A percentile compares a stretch with the other conserved stretches of the same genome.
phyloP scores from a whole-genome alignment of 92 coral and sea anemone genomes.

The Chrysogorgia sp. region DNA sequence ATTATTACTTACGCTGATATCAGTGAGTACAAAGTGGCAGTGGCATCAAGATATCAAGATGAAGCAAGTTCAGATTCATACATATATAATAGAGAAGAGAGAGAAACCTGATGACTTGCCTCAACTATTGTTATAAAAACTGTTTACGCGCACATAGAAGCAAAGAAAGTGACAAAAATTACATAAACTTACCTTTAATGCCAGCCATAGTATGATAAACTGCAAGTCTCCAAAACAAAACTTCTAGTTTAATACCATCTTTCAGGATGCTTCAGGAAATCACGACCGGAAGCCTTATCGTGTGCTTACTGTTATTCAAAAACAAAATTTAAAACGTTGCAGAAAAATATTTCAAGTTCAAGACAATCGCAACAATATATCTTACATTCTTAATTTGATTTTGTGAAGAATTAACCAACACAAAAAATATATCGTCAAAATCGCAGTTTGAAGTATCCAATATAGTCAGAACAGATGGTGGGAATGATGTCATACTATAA shows the following conservation, averaged over 20 bases:
- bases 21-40: no score
- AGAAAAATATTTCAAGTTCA: no score
- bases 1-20: conserved; percentile 11
- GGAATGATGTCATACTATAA: background rate
- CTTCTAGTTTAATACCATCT: no score
- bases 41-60: background rate
- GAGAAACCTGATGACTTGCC: conserved; percentile 9
- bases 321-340: no score
- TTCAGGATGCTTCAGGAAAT: conserved; percentile 15
- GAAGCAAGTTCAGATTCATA: background rate
- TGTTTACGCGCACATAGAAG: background rate
- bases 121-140: background rate
- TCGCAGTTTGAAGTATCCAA: background rate
- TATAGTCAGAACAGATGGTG: background rate
- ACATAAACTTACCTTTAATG: conserved; percentile 65
- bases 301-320: no score
- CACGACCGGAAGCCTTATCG: no score
- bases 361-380: no score
- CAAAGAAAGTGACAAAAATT: background rate
- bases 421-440: no score
- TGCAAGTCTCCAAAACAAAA: background rate
- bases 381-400: no score
- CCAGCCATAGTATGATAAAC: conserved; percentile 73
- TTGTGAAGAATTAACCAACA: no score
- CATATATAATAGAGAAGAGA: background rate